Evolutionary conservation across 2,888 invertebrate genomes (phyloP).

Genomic region (Odontomyia ornata): DNA sequence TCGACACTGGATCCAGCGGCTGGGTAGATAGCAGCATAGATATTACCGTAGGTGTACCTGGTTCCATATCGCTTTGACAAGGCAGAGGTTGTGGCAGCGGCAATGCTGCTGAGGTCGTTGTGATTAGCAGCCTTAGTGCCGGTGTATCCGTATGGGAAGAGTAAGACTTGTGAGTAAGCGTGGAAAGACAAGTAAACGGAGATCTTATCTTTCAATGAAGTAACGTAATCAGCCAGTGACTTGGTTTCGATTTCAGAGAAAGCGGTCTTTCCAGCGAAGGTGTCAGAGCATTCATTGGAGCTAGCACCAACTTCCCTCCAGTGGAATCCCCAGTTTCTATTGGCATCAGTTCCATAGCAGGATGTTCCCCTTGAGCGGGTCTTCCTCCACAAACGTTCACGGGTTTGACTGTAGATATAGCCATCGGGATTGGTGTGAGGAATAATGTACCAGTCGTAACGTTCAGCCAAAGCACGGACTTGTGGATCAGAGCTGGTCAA

Average conservation of each 20-base stretch:
- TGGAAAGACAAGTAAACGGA: slow-evolving; percentile 78
- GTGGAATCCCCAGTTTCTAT: slow-evolving; percentile 72
- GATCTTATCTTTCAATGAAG: slow-evolving; percentile 65
- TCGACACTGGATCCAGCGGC: slow-evolving; percentile 76
- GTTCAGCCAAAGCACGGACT: slow-evolving; percentile 66
- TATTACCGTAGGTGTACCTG: slow-evolving; percentile 70
- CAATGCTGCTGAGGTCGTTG: slow-evolving; percentile 64
- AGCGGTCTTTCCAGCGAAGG: slow-evolving; percentile 66
- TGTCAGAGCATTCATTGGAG: slow-evolving; percentile 61
- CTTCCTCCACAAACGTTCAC: slow-evolving; percentile 74
- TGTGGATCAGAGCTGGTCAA: slow-evolving; percentile 67
- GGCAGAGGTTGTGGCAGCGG: slow-evolving; percentile 56
- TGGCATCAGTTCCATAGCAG: slow-evolving; percentile 71
- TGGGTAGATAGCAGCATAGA: slow-evolving; percentile 67
- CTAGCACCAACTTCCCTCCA: slow-evolving; percentile 70
- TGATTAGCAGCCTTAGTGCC: slow-evolving; percentile 67
- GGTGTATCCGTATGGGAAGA: slow-evolving; percentile 77
- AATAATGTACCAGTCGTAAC: slow-evolving; percentile 78
- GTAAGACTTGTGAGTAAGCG: slow-evolving; percentile 76
- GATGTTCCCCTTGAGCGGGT: slow-evolving; percentile 67
- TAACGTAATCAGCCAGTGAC: slow-evolving; percentile 68
- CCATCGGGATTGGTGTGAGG: slow-evolving; percentile 83
- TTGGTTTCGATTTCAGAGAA: slow-evolving; percentile 70
- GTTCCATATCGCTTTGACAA: slow-evolving; percentile 69
- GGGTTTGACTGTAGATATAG: slow-evolving; percentile 72